Base-by-base conservation (phyloP, 2,797 vertebrate genomes). In the Myotis pilosus region DNA sequence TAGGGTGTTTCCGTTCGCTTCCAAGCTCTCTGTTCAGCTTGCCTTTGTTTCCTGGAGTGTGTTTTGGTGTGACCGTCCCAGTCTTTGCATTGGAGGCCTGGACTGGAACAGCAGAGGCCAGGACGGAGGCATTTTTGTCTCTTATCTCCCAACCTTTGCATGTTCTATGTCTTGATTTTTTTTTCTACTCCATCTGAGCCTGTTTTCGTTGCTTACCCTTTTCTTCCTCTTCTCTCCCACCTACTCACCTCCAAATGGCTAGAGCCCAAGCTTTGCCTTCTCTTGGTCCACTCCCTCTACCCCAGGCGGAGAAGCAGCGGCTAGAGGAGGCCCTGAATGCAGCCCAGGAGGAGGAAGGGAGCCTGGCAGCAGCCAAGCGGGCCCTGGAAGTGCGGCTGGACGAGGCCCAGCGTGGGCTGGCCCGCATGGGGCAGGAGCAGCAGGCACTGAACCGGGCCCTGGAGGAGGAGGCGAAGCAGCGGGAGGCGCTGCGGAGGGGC, bases 381-480 rank as follows among this genome's bases (percentile, higher is more conserved):
- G 96, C 97, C 0, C 98, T 99, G 97, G 99, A 99, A 96, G 96
- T 91, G 4, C 98, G 98, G 64, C 97, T 99, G 97, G 99, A 99
- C 0, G 99, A 99, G 95, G 98, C 98, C 1, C 98, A 98, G 96
- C 97, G 99, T 19, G 97, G 97, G 33, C 94, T 97, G 78, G 81
- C 91, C 8, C 98, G 99, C 19, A 97, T 99, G 83, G 94, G 94
- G 0, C 98, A 99, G 97, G 99, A 99, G 97, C 98, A 98, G 30
- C 99, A 99, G 5, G 99, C 99, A 22, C 97, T 99, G 94, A 97
- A 25, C 69, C 95, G 87, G 0, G 98, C 99, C 11, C 97, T 98
- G 55, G 99, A 99, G 94, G 99, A 99, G 30, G 98, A 99, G 80
- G 98, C 98, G 78, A 98, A 97, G 96, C 99, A 99, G 98, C 98